Evolutionary conservation across 2,888 invertebrate species (phyloP).

Genomic region (Erebia epiphron): DNA sequence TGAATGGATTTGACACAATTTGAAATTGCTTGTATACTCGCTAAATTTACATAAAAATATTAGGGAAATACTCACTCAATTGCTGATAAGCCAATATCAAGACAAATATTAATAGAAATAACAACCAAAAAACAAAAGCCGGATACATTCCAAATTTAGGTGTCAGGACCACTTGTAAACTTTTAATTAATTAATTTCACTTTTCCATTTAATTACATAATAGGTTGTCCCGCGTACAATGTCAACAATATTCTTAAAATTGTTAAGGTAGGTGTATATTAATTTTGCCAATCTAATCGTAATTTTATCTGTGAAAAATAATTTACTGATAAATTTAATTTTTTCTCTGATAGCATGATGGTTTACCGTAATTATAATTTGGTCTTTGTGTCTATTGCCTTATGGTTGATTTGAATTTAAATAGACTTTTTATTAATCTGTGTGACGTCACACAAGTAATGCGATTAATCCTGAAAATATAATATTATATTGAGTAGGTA

Average conservation of each 20-base stretch:
- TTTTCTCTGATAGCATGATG: constrained; percentile 30
- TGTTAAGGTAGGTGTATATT: neutral
- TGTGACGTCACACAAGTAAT: neutral
- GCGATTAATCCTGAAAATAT: no score
- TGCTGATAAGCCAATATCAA: constrained; percentile 43
- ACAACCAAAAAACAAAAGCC: constrained; percentile 48
- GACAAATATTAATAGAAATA: constrained; percentile 46
- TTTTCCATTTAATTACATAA: neutral
- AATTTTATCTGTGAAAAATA: constrained; percentile 27
- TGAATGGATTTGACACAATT: no score
- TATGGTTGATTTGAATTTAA: neutral
- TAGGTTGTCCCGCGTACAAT: neutral
- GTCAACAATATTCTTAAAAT: neutral
- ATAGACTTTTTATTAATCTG: neutral
- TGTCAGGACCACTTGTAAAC: neutral
- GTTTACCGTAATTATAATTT: neutral
- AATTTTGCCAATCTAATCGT: constrained; percentile 27
- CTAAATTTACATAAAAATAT: neutral
- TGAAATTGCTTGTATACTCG: neutral
- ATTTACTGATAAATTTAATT: constrained; percentile 33
- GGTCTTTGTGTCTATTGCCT: neutral
- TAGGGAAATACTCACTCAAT: constrained; percentile 45
- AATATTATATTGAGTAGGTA: no score
- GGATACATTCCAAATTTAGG: constrained; percentile 41
- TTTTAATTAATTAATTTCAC: constrained; percentile 12